These are phyloP conservation scores for Frankliniella intonsa DNA, from an alignment of 2,888 invertebrate genomes.

Conservation along the genomic window DNA sequence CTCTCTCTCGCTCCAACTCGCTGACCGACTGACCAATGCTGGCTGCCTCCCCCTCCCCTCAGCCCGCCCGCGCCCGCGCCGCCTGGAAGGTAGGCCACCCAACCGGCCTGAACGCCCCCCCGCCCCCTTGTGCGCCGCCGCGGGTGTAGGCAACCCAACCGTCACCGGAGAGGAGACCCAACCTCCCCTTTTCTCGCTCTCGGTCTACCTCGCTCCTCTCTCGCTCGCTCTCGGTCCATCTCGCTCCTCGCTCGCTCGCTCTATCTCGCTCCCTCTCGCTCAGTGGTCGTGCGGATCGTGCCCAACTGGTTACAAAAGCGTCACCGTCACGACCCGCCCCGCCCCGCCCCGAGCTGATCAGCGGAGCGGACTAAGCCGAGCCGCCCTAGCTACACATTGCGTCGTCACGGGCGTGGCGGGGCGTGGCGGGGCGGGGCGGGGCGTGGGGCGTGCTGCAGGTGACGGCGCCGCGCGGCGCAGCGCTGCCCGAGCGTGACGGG, in stretches of 20 bases:
- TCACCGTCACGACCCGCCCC: not conserved
- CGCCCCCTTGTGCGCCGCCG: too few relatives aligned
- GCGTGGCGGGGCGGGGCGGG: too few relatives aligned
- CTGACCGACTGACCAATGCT: not conserved
- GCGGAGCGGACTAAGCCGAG: too few relatives aligned
- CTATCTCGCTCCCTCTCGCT: not conserved
- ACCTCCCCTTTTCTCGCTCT: not conserved
- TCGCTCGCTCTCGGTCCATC: not conserved
- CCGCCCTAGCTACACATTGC: too few relatives aligned
- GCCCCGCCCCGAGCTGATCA: not conserved
- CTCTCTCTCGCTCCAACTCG: not conserved
- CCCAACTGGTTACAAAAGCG: not conserved
- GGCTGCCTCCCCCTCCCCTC: not conserved
- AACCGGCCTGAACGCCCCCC: not conserved
- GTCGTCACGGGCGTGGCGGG: too few relatives aligned
- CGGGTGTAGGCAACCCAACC: too few relatives aligned
- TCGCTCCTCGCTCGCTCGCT: not conserved
- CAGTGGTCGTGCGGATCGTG: not conserved
- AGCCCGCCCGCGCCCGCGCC: not conserved
- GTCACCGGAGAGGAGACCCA: too few relatives aligned
- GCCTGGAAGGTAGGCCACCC: not conserved
- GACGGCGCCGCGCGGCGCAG: too few relatives aligned
- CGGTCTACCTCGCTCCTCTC: not conserved
- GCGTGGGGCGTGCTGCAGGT: too few relatives aligned
- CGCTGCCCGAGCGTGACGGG: too few relatives aligned